Conservation (phyloP, 2,888 invertebrate species). For the Stenotaenia linearis region DNA sequence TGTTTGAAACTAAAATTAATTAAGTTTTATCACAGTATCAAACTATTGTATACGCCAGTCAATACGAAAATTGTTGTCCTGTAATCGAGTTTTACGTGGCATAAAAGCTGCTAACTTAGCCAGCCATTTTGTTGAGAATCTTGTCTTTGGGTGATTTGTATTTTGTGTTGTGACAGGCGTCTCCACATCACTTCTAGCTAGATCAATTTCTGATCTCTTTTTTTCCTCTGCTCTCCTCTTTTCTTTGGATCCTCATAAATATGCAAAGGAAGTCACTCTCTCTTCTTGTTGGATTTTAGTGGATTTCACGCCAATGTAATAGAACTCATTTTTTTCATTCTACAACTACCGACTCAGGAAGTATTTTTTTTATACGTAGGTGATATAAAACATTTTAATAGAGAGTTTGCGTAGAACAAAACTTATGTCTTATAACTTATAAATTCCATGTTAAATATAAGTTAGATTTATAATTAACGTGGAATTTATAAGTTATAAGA, state of each 20-base stretch:
- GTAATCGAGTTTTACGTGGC: neutral
- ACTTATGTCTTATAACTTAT: too few species aligned
- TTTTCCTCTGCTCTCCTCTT: neutral
- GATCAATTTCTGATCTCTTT: constrained; percentile 11
- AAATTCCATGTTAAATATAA: too few species aligned
- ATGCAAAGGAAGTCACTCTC: constrained; percentile 4
- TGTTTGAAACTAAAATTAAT: neutral
- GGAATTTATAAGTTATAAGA: too few species aligned
- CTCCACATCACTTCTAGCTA: constrained; percentile 1
- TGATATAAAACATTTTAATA: neutral
- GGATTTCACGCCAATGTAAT: constrained; percentile 1
- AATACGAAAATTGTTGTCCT: neutral
- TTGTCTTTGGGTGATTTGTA: constrained; percentile 12
- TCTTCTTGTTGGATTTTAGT: constrained; percentile 6
- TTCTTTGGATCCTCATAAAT: constrained; percentile 6
- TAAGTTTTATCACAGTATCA: neutral
- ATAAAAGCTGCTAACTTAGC: neutral
- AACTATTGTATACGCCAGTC: too few species aligned
- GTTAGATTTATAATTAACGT: too few species aligned
- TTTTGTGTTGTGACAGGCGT: constrained; percentile 7
- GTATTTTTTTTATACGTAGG: neutral
- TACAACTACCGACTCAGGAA: neutral
- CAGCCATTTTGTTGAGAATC: neutral
- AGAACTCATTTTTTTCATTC: neutral
- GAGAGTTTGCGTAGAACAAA: too few species aligned